phyloP scores from a whole-genome alignment of 2,888 invertebrate genomes.

The Lepidocyrtoides sp. region DNA sequence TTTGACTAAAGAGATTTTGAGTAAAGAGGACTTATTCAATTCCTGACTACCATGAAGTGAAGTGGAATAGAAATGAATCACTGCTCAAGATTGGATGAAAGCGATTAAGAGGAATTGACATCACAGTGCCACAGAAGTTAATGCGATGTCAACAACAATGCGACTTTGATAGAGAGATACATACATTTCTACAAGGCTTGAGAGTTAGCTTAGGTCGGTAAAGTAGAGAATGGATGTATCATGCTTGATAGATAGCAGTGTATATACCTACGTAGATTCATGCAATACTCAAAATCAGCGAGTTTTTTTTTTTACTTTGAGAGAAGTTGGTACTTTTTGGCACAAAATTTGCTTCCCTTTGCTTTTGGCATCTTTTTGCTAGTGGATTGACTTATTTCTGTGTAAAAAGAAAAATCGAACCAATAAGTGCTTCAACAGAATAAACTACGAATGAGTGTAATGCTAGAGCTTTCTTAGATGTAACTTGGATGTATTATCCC shows the following conservation, averaged over 20 bases:
- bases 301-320: neutral
- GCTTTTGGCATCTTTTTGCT: constrained; percentile 33
- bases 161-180: neutral
- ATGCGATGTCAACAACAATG: constrained; percentile 58
- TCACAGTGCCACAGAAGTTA: constrained; percentile 40
- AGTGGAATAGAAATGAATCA: too few species aligned
- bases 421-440: constrained; percentile 1
- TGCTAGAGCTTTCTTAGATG: neutral
- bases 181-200: neutral
- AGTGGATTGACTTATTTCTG: constrained; percentile 56
- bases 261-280: neutral
- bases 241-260: neutral
- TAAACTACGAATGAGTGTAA: neutral
- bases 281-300: too few species aligned
- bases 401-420: constrained; percentile 3
- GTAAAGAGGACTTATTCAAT: neutral
- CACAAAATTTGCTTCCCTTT: constrained; percentile 43
- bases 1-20: too few species aligned
- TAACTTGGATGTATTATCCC: neutral
- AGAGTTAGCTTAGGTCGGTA: neutral
- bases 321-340: constrained; percentile 45
- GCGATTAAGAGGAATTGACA: constrained; percentile 64
- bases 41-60: neutral
- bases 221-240: neutral
- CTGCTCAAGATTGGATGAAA: neutral